Percentiles rank a stretch among this genome's conserved stretches.
These are phyloP conservation scores for Montipora cactus DNA, from an alignment of 64 coral and sea anemone genomes.

Conservation along the genomic window DNA sequence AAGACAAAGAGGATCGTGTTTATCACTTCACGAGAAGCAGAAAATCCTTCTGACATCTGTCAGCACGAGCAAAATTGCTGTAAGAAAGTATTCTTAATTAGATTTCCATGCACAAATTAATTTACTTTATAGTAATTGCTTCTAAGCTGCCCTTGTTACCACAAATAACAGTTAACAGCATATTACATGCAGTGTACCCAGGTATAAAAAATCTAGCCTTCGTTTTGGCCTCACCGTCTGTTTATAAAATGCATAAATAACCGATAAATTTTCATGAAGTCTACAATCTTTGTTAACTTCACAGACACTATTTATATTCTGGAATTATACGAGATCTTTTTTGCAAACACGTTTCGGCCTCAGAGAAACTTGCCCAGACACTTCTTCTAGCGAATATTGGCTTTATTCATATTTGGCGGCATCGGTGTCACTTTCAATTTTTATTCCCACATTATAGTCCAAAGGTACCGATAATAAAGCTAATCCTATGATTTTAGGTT, in stretches of 20 bases:
- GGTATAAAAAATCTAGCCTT: not conserved
- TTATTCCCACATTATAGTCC: not conserved
- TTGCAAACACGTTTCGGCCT: no score
- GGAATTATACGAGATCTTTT: no score
- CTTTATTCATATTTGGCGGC: not conserved
- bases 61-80: not conserved
- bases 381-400: no score
- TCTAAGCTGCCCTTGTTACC: not conserved
- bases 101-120: not conserved
- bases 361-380: not conserved
- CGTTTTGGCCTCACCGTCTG: not conserved
- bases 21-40: not conserved
- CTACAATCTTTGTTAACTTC: not conserved
- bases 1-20: not conserved
- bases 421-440: not conserved
- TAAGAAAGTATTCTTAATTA: not conserved
- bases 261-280: no score
- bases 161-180: not conserved
- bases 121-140: not conserved
- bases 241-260: no score
- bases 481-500: not conserved
- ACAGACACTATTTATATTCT: not conserved
- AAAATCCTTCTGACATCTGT: not conserved
- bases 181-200: not conserved
- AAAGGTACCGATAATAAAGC: not conserved